Evolutionary conservation across 1,140 invertebrate species (phyloP).

Genomic region (Tetramorium simillimum): DNA sequence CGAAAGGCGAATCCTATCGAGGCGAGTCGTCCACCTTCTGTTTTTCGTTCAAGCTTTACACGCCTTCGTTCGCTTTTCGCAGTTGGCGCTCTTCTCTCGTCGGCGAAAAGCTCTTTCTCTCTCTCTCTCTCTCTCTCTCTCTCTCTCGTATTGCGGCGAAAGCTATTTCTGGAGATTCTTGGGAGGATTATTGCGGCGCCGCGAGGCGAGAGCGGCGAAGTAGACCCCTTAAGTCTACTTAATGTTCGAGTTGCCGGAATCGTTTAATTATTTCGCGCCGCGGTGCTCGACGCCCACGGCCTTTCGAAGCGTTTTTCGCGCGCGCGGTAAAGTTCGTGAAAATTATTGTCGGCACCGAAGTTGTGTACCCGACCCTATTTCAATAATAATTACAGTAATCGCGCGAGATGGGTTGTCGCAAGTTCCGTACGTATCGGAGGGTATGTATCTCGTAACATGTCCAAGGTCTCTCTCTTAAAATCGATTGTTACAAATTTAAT

Average conservation of each 20-base stretch:
- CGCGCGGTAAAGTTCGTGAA: constrained; percentile 10
- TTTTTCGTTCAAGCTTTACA: not conserved
- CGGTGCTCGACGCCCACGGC: constrained; percentile 31
- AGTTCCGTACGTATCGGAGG: not conserved
- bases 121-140: constrained; percentile 19
- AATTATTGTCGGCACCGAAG: constrained; percentile 16
- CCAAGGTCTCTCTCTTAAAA: not conserved
- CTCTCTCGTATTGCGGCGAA: constrained; percentile 11
- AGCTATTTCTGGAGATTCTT: constrained; percentile 62
- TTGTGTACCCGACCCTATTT: not conserved
- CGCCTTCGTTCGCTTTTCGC: constrained; percentile 1
- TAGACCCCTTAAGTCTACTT: constrained; percentile 63
- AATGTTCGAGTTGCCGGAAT: constrained; percentile 60
- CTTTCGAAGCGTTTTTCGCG: constrained; percentile 52
- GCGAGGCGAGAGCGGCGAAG: constrained; percentile 57
- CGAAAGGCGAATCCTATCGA: constrained; percentile 11
- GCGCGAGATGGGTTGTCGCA: not conserved
- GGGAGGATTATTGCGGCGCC: constrained; percentile 68
- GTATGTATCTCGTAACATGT: not conserved
- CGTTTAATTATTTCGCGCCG: constrained; percentile 69
- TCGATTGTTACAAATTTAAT: not conserved
- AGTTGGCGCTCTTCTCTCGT: not conserved
- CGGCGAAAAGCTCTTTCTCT: not conserved
- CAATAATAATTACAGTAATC: not conserved
- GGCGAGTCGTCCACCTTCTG: not conserved